These are phyloP conservation scores for Puntigrus tetrazona DNA, from an alignment of 2,113 vertebrate genomes.

Conservation along the genomic window DNA sequence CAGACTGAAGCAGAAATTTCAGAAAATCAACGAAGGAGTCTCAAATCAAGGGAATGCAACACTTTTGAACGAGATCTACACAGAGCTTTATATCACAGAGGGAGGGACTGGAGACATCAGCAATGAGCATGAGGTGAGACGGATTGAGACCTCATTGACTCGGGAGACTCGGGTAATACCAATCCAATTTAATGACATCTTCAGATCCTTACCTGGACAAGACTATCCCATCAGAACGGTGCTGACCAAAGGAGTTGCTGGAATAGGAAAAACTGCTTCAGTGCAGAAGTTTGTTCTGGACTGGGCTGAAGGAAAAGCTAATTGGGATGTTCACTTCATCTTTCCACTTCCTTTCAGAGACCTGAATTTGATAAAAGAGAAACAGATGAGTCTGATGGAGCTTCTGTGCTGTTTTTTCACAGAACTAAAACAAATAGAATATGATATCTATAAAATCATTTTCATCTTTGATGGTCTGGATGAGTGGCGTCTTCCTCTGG, in stretches of 20 bases:
- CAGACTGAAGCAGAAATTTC: conserved; percentile 16
- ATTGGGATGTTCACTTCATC: conserved; percentile 25
- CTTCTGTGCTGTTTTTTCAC: conserved; percentile 24
- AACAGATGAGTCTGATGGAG: conserved; percentile 30
- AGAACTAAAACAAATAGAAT: background rate
- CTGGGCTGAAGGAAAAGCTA: conserved; percentile 38
- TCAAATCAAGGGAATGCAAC: background rate
- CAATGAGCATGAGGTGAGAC: conserved; percentile 50
- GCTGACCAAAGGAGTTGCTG: conserved; percentile 29
- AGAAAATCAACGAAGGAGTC: conserved; percentile 6
- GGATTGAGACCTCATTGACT: conserved; percentile 10
- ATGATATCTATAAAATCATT: background rate
- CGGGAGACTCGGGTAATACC: background rate
- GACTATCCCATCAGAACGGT: conserved; percentile 14
- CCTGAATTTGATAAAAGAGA: conserved; percentile 41
- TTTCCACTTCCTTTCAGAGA: conserved; percentile 50
- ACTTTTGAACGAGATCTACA: conserved; percentile 53
- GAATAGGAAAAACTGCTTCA: conserved; percentile 38
- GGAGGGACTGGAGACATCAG: conserved; percentile 37
- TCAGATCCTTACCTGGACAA: conserved; percentile 17
- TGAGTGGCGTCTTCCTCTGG: conserved; percentile 29
- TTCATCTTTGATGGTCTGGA: conserved; percentile 37
- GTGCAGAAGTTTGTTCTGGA: conserved; percentile 27
- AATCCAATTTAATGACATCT: conserved; percentile 35
- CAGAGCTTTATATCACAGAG: conserved; percentile 57